Percentiles rank a stretch among this genome's conserved stretches.
Evolutionary conservation across 2,113 vertebrate species (phyloP).

Genomic region (Nestor notabilis): DNA sequence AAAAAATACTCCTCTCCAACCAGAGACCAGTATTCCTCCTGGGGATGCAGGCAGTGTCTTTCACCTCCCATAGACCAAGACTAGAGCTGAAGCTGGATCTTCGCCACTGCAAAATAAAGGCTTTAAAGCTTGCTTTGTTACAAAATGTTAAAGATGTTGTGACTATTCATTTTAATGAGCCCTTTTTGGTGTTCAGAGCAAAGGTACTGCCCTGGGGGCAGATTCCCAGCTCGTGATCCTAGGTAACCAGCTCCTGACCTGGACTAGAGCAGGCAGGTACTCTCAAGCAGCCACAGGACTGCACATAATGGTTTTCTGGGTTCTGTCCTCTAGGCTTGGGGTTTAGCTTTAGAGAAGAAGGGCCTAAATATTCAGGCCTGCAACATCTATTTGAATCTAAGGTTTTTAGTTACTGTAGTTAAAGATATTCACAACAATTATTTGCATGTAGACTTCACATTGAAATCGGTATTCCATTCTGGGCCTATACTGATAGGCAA

Average conservation of each 20-base stretch:
- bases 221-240: rapidly evolving
- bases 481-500: neutral
- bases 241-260: neutral
- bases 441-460: neutral
- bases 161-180: neutral
- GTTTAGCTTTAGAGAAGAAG: neutral
- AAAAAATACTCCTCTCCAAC: rapidly evolving
- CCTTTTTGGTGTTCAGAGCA: neutral
- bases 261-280: neutral
- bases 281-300: neutral
- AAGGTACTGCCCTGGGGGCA: neutral
- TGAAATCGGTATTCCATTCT: neutral
- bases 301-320: rapidly evolving
- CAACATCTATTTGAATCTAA: neutral
- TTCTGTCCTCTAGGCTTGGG: neutral
- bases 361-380: neutral
- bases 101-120: neutral
- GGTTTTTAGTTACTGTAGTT: neutral
- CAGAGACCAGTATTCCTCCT: no score
- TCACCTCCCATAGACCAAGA: neutral
- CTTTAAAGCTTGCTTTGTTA: neutral
- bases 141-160: neutral
- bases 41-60: rapidly evolving
- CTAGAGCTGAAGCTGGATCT: neutral
- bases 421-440: neutral